Conservation (phyloP, 2,113 vertebrate species). For the Thymallus thymallus region DNA sequence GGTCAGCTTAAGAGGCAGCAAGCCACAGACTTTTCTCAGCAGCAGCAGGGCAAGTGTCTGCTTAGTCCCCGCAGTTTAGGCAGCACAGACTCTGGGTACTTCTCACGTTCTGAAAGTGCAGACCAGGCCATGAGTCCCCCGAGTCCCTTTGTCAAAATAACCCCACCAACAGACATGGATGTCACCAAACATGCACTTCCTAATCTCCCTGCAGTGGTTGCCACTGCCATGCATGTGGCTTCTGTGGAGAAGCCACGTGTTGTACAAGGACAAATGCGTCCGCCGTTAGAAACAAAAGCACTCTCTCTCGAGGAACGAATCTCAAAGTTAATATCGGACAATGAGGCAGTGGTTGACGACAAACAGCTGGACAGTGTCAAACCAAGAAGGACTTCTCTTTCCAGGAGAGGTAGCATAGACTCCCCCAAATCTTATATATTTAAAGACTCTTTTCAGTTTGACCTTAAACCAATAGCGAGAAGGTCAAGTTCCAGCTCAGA, state of each 20-base stretch:
- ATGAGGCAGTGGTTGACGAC: slow-evolving; percentile 95
- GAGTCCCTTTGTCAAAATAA: slow-evolving; percentile 84
- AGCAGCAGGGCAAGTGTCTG: slow-evolving; percentile 89
- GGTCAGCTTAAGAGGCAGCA: slow-evolving; percentile 95
- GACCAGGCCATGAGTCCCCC: slow-evolving; percentile 93
- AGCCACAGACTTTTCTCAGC: slow-evolving; percentile 91
- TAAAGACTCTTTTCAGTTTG: slow-evolving; percentile 99
- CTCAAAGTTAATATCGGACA: slow-evolving; percentile 96
- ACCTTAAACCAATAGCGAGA: slow-evolving; percentile 91
- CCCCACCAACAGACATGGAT: slow-evolving; percentile 81
- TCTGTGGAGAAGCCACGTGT: slow-evolving; percentile 73
- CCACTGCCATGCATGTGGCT: slow-evolving; percentile 75
- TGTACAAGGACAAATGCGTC: slow-evolving; percentile 83
- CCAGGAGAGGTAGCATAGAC: slow-evolving; percentile 94
- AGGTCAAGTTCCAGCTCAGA: slow-evolving; percentile 97
- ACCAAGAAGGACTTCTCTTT: slow-evolving; percentile 94
- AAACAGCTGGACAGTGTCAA: slow-evolving; percentile 98
- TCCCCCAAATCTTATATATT: slow-evolving; percentile 99
- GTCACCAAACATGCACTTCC: slow-evolving; percentile 68
- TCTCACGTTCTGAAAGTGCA: slow-evolving; percentile 94
- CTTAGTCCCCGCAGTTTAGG: slow-evolving; percentile 93
- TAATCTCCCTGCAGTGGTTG: slow-evolving; percentile 62
- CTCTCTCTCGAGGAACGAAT: slow-evolving; percentile 94
- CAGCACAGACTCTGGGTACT: slow-evolving; percentile 97
- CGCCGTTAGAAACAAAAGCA: slow-evolving; percentile 88